These are phyloP conservation scores for Lithophane leautieri DNA, from an alignment of 2,888 invertebrate genomes.

Conservation along the genomic window DNA sequence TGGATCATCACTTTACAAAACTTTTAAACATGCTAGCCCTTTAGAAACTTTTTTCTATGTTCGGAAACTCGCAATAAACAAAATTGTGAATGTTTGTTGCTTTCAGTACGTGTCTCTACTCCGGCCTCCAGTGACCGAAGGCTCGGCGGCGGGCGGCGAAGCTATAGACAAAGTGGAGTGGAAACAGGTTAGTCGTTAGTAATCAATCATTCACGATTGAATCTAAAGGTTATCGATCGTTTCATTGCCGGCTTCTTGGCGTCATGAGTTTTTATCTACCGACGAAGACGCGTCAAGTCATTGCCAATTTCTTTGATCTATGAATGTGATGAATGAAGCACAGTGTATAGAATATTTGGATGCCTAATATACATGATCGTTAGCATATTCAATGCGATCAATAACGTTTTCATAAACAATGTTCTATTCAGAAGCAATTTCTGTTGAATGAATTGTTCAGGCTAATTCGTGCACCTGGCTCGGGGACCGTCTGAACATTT, in stretches of 20 bases:
- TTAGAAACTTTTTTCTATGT: constrained; percentile 13
- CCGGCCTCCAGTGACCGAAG: constrained; percentile 94
- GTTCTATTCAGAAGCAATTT: constrained; percentile 53
- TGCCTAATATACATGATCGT: constrained; percentile 47
- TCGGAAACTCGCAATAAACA: constrained; percentile 9
- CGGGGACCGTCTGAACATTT: constrained; percentile 24
- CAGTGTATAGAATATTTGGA: constrained; percentile 39
- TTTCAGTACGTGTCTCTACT: constrained; percentile 96
- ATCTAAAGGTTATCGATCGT: constrained; percentile 71
- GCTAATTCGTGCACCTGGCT: constrained; percentile 48
- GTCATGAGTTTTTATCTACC: constrained; percentile 59
- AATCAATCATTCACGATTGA: constrained; percentile 73
- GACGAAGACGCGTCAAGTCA: constrained; percentile 44
- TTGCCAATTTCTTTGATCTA: constrained; percentile 67
- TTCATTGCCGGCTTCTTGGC: constrained; percentile 69
- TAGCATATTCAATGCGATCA: constrained; percentile 48
- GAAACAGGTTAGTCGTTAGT: constrained; percentile 93
- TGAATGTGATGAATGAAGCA: constrained; percentile 57
- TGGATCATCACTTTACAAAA: constrained; percentile 6
- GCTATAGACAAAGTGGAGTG: constrained; percentile 96
- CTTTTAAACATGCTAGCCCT: constrained; percentile 5
- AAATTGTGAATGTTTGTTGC: constrained; percentile 55
- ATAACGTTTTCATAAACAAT: constrained; percentile 47
- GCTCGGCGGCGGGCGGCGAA: constrained; percentile 91
- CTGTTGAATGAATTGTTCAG: constrained; percentile 34